Percentiles rank a stretch among this genome's conserved stretches.
Conservation (phyloP, 92 coral and sea anemone genomes). For the Porites cylindrica region DNA sequence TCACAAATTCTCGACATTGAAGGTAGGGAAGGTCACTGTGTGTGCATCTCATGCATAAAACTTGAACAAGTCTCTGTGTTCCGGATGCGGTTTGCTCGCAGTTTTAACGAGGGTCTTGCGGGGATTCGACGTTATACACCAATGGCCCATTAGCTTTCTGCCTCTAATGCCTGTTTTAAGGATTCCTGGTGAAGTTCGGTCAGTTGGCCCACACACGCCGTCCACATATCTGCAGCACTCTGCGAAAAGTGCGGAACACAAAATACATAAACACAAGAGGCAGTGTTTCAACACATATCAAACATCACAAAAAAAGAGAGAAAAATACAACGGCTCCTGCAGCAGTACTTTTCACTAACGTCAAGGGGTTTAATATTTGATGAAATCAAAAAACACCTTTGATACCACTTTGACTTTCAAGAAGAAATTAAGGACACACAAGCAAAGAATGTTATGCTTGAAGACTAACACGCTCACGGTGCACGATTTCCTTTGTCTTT, state of each 20-base stretch:
- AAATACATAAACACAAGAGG: not conserved
- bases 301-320: no score
- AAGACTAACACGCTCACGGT: no score
- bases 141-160: slow-evolving; percentile 23
- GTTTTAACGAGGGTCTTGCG: not conserved
- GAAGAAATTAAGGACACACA: no score
- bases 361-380: no score
- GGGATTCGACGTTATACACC: not conserved
- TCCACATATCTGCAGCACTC: slow-evolving; percentile 83
- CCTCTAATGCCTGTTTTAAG: slow-evolving; percentile 73
- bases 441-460: no score
- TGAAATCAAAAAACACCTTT: no score
- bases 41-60: slow-evolving; percentile 34
- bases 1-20: slow-evolving; percentile 8
- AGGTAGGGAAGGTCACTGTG: slow-evolving; percentile 18
- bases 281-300: no score
- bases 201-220: slow-evolving; percentile 83
- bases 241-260: not conserved
- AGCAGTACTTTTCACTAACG: no score
- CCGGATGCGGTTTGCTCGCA: slow-evolving; percentile 26
- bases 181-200: slow-evolving; percentile 90
- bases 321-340: no score
- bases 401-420: no score
- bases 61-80: slow-evolving; percentile 25
- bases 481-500: no score